Conservation (phyloP, 2,888 invertebrate genomes). For the Terebella lapidaria region DNA sequence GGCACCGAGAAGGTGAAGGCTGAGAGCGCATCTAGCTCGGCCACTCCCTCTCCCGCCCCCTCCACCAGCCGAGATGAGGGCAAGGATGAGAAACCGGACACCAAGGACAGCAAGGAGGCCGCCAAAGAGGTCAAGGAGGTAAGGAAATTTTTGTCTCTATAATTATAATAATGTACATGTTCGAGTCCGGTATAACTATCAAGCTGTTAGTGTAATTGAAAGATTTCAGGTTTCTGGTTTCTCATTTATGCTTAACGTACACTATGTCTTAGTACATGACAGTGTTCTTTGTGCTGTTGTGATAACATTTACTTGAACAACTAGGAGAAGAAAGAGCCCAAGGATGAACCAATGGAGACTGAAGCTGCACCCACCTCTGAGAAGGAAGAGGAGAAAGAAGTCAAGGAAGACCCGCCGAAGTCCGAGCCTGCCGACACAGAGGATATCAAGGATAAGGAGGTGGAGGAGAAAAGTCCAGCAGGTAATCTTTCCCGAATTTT, state of each 20-base stretch:
- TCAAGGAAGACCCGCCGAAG: constrained; percentile 32
- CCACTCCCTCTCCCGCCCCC: constrained; percentile 23
- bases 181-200: too few species aligned
- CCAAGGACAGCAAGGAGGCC: constrained; percentile 5
- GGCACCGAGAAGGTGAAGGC: constrained; percentile 16
- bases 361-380: too few species aligned
- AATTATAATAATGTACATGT: too few species aligned
- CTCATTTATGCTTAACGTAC: too few species aligned
- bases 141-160: background rate
- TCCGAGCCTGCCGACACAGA: constrained; percentile 48
- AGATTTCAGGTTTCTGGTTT: too few species aligned
- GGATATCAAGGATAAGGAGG: constrained; percentile 30
- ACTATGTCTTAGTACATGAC: too few species aligned
- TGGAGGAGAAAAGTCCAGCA: background rate
- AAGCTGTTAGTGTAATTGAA: too few species aligned
- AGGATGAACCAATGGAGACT: constrained; percentile 62
- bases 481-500: too few species aligned
- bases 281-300: too few species aligned
- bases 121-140: background rate
- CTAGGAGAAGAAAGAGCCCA: constrained; percentile 30
- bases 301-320: too few species aligned
- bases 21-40: constrained; percentile 26
- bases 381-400: constrained; percentile 1
- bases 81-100: constrained; percentile 12
- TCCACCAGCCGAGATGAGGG: constrained; percentile 19